Percentiles rank a stretch among this genome's conserved stretches.
These are phyloP conservation scores for Crotalus helleri DNA, from an alignment of 2,113 vertebrate genomes.

Conservation along the genomic window DNA sequence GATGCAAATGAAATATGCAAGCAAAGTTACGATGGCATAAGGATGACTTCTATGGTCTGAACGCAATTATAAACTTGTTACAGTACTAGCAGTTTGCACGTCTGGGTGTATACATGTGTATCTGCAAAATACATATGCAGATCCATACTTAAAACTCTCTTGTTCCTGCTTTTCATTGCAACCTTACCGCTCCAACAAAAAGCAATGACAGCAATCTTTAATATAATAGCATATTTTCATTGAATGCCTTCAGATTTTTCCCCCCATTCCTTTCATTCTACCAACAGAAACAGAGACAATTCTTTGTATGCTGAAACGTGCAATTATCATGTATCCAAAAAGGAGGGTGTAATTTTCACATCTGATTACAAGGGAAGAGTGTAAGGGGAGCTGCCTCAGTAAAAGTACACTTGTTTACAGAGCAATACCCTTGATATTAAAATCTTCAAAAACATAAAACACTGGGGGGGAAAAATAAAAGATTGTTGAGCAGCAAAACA, in stretches of 20 bases:
- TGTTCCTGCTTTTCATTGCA: conserved; percentile 68
- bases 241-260: conserved; percentile 51
- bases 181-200: conserved; percentile 61
- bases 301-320: conserved; percentile 80
- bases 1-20: not conserved
- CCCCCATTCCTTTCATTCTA: conserved; percentile 62
- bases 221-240: conserved; percentile 74
- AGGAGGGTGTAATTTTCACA: conserved; percentile 89
- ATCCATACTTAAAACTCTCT: conserved; percentile 54
- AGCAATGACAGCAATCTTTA: conserved; percentile 69
- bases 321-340: conserved; percentile 92
- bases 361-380: conserved; percentile 89
- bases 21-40: not conserved
- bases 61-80: conserved; percentile 21
- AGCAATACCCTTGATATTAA: conserved; percentile 80
- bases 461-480: conserved; percentile 54
- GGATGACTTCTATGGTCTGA: not conserved
- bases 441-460: conserved; percentile 66
- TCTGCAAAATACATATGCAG: not conserved
- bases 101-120: not conserved
- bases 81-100: not conserved
- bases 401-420: conserved; percentile 80
- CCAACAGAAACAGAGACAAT: conserved; percentile 80
- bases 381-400: conserved; percentile 75
- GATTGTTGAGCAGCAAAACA: conserved; percentile 47